phyloP scores from a whole-genome alignment of 2,888 invertebrate species.

The Melanotus villosus region DNA sequence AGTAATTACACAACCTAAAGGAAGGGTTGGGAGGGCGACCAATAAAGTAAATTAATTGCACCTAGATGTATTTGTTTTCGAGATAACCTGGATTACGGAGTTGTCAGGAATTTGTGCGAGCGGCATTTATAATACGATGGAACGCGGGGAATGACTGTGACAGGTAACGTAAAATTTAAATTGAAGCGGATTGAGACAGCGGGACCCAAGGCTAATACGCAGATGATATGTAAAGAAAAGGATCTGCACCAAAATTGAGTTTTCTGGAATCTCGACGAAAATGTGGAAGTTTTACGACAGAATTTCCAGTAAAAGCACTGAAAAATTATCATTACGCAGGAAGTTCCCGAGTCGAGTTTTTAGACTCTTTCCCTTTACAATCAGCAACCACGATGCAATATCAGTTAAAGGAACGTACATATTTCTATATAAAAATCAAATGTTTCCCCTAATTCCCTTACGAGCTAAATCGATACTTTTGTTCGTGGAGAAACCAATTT shows the following conservation, averaged over 20 bases:
- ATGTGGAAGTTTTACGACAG: slow-evolving; percentile 17
- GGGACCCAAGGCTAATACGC: slow-evolving; percentile 30
- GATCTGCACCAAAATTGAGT: slow-evolving; percentile 32
- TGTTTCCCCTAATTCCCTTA: too few relatives aligned
- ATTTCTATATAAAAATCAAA: too few relatives aligned
- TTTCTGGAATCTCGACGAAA: slow-evolving; percentile 10
- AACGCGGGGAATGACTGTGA: slow-evolving; percentile 15
- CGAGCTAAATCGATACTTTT: too few relatives aligned
- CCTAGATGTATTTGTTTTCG: too few relatives aligned
- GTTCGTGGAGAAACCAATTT: too few relatives aligned
- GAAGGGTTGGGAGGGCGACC: too few relatives aligned
- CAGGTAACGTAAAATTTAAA: slow-evolving; percentile 33
- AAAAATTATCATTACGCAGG: slow-evolving; percentile 2
- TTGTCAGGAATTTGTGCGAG: not conserved
- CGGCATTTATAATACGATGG: slow-evolving; percentile 6
- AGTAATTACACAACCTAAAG: too few relatives aligned
- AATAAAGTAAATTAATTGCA: too few relatives aligned
- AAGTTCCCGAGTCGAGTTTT: not conserved
- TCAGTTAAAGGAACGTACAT: too few relatives aligned
- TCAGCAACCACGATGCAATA: too few relatives aligned
- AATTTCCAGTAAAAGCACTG: slow-evolving; percentile 20
- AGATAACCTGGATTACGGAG: not conserved
- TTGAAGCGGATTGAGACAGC: slow-evolving; percentile 24
- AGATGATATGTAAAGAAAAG: slow-evolving; percentile 37
- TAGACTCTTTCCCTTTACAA: not conserved